Conservation (phyloP, 2,113 vertebrate species). For the Phocoena sinus region DNA sequence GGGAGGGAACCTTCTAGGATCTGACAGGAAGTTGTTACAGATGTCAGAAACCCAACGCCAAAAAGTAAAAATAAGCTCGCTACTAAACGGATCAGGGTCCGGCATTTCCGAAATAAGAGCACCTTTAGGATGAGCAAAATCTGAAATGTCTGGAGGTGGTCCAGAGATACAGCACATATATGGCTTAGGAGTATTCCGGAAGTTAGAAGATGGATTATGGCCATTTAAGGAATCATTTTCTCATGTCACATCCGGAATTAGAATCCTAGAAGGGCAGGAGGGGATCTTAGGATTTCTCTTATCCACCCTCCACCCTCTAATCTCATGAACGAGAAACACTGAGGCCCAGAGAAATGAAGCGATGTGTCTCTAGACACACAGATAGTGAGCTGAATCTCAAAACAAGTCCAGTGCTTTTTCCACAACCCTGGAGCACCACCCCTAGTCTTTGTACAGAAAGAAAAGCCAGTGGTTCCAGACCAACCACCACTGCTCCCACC, state of each 20-base stretch:
- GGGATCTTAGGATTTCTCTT: slow-evolving; percentile 18
- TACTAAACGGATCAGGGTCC: slow-evolving; percentile 56
- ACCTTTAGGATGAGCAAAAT: slow-evolving; percentile 33
- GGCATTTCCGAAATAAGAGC: slow-evolving; percentile 49
- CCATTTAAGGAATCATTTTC: slow-evolving; percentile 44
- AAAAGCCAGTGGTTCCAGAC: not conserved
- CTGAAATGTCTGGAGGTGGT: slow-evolving; percentile 43
- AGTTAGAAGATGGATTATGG: slow-evolving; percentile 37
- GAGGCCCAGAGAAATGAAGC: not conserved
- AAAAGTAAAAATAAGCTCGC: slow-evolving; percentile 65
- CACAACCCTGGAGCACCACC: not conserved
- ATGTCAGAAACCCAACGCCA: slow-evolving; percentile 63
- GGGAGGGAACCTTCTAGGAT: slow-evolving; percentile 63
- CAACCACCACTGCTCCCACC: not conserved
- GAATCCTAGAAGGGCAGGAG: not conserved
- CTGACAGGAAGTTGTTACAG: slow-evolving; percentile 62
- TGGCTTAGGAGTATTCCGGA: slow-evolving; percentile 33
- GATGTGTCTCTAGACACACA: not conserved
- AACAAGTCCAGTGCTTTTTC: not conserved
- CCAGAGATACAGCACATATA: slow-evolving; percentile 39
- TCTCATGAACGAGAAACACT: not conserved
- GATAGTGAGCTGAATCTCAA: not conserved
- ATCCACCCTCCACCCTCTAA: not conserved
- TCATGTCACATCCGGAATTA: slow-evolving; percentile 15
- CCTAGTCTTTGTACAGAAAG: not conserved